Conservation (phyloP, 2,797 vertebrate species). For the Mareca strepera region DNA sequence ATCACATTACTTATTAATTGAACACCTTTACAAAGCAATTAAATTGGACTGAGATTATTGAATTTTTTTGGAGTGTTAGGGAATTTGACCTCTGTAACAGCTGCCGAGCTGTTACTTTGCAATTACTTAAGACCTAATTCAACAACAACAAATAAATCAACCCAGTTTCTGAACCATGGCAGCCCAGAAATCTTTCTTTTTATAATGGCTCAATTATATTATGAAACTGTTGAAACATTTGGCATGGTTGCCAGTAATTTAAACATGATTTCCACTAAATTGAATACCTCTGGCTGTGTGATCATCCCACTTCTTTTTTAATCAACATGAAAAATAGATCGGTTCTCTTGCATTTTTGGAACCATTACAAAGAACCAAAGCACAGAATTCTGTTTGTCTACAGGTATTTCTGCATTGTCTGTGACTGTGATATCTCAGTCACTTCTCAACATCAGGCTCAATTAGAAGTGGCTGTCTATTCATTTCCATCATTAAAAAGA, state of each 20-base stretch:
- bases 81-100: conserved; percentile 47
- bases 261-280: neutral
- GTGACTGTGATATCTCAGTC: neutral
- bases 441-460: neutral
- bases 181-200: conserved; percentile 13
- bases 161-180: neutral
- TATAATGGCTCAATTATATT: conserved; percentile 55
- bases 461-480: neutral
- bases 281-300: conserved; percentile 9
- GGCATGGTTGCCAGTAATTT: neutral
- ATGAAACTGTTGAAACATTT: conserved; percentile 56
- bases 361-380: neutral
- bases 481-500: neutral
- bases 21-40: neutral
- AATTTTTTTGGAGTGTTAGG: neutral
- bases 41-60: neutral
- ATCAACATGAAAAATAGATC: conserved; percentile 23
- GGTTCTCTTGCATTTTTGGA: neutral
- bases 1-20: neutral
- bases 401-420: neutral
- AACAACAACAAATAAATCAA: conserved; percentile 66
- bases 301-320: conserved; percentile 15
- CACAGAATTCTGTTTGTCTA: neutral
- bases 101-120: conserved; percentile 20
- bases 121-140: conserved; percentile 47